Conservation (phyloP, 2,888 invertebrate genomes). For the Prenolepis imparis region DNA sequence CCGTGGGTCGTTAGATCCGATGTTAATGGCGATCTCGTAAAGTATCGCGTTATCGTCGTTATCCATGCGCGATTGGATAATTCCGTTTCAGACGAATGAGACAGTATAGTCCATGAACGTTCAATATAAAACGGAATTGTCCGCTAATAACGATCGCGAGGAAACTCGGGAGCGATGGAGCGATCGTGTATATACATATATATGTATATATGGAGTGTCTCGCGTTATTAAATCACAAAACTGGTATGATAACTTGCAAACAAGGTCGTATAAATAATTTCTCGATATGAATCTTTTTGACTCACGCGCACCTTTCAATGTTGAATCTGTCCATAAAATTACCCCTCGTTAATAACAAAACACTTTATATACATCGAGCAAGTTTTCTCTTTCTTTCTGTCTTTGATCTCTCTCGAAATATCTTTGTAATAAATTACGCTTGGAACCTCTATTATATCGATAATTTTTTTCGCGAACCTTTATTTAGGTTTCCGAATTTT, state of each 20-base stretch:
- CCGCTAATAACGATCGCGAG: conserved; percentile 3
- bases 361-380: background rate
- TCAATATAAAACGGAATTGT: background rate
- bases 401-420: background rate
- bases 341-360: background rate
- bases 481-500: background rate
- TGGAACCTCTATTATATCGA: background rate
- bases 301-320: background rate
- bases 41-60: conserved; percentile 41
- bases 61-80: conserved; percentile 1
- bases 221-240: background rate
- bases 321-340: background rate
- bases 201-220: background rate
- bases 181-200: background rate
- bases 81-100: conserved; percentile 20
- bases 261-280: conserved; percentile 2
- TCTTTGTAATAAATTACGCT: background rate
- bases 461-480: background rate
- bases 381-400: background rate
- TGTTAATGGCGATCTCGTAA: conserved; percentile 45
- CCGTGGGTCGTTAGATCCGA: conserved; percentile 42
- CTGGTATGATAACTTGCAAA: conserved; percentile 7
- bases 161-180: background rate
- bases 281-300: background rate
- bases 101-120: conserved; percentile 15